Evolutionary conservation across 92 coral and sea anemone species (phyloP), one percentile per base, ranked within the genome.

Genomic region (Scolanthus callimorphus): DNA sequence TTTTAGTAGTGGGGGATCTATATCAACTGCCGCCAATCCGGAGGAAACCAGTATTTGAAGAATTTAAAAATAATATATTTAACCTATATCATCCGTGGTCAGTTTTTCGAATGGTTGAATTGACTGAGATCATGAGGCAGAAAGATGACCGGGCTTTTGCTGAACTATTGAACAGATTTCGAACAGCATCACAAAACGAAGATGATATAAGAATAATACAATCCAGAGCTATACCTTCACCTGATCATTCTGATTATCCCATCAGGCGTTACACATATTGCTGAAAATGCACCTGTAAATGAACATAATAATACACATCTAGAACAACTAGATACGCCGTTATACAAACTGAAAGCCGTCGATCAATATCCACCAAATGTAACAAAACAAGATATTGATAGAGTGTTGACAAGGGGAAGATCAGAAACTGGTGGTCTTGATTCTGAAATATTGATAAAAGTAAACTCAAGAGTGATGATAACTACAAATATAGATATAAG

Each of bases 381-480:
- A 0, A 25, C 74, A 56, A 65, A 74, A 62, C 74, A 62, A 31
- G 82, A 84, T 23, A 78, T 76, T 55, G 61, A 82, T 11, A 76
- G 41, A 76, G 76, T 75, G 2, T 51, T 82, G 6, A 29, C 78
- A 6, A 76, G 51, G 55, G 65, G 60, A 15, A 11, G 74, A 23
- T 81, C 78, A 37, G 79, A 74, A 29, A 85, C 87, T 57, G 76
- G 85, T 55, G 88, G 88, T 22, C 88, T 86, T 49, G 79, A 86
- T 62, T 60, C 34, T 45, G 76, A 85, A 58, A 71, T 75, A 2
- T 50, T 6, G 2, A 39, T 80, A 1, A 80, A 80, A 70, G 71
- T 72, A 67, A 41, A 44, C 58, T 67, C 81, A 4, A 70, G 86
- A 48, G 77, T 83, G 11, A 77, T 77, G 90, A 34, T 78, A 27